A percentile compares a stretch with the other conserved stretches of the same genome.
These are phyloP conservation scores for Buathra laborator DNA, from an alignment of 2,888 invertebrate species.

Conservation along the genomic window DNA sequence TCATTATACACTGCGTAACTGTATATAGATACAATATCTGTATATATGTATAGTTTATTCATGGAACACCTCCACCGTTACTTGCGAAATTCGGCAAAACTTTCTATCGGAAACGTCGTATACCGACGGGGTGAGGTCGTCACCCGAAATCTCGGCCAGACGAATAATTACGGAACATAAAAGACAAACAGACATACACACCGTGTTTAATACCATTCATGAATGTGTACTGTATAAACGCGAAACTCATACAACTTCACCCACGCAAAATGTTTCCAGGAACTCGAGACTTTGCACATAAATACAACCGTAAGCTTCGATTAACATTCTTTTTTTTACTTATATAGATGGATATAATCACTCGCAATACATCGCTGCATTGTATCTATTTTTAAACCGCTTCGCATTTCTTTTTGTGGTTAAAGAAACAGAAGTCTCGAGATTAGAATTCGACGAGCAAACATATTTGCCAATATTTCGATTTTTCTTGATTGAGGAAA, in stretches of 20 bases:
- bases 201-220: neutral
- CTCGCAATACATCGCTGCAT: neutral
- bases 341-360: neutral
- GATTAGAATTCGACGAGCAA: too few relatives aligned
- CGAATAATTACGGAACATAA: slow-evolving; percentile 40
- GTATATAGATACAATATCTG: slow-evolving; percentile 8
- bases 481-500: too few relatives aligned
- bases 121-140: slow-evolving; percentile 30
- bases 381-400: neutral
- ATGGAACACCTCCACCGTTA: neutral
- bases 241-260: slow-evolving; percentile 6
- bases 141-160: slow-evolving; percentile 53
- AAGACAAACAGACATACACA: slow-evolving; percentile 1
- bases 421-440: too few relatives aligned
- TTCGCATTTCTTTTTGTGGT: too few relatives aligned
- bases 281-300: neutral
- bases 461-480: too few relatives aligned
- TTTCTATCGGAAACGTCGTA: slow-evolving; percentile 39
- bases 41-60: neutral
- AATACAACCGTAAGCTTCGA: neutral
- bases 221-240: neutral
- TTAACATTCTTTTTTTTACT: neutral
- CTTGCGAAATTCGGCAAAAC: slow-evolving; percentile 44
- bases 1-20: neutral
- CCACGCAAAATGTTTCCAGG: slow-evolving; percentile 29